Percentiles rank a stretch among this genome's conserved stretches.
Evolutionary conservation across 2,113 vertebrate species (phyloP).

Genomic region (Pelecanoides urinatrix): DNA sequence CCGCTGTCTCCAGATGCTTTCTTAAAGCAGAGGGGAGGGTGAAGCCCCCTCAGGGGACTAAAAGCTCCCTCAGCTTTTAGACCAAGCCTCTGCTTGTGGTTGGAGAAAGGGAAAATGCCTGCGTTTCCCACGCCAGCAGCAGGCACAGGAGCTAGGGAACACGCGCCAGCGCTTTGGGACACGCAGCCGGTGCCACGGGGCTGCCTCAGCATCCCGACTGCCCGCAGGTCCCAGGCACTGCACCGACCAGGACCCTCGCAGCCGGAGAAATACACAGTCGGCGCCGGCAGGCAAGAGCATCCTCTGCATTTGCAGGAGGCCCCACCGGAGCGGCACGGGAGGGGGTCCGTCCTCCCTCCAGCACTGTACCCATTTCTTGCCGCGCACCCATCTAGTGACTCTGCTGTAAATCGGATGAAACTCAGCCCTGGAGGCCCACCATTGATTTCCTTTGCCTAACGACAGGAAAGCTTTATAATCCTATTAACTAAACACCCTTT

Average conservation of each 20-base stretch:
- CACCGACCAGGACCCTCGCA: accelerated
- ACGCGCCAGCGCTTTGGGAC: not conserved
- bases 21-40: not conserved
- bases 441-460: constrained; percentile 56
- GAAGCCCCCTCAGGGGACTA: not conserved
- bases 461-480: constrained; percentile 59
- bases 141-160: not conserved
- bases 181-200: accelerated
- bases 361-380: not conserved
- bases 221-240: not conserved
- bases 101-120: not conserved
- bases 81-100: not conserved
- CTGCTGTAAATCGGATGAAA: not conserved
- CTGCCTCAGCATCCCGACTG: not conserved
- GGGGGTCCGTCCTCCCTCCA: accelerated
- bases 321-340: accelerated
- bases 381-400: not conserved
- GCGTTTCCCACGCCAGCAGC: not conserved
- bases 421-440: constrained; percentile 22
- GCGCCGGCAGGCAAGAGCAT: accelerated
- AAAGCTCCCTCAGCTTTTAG: not conserved
- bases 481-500: constrained; percentile 54
- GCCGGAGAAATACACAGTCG: accelerated
- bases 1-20: not conserved
- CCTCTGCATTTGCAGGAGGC: not conserved